A percentile compares a stretch with the other conserved stretches of the same genome.
Evolutionary conservation across 2,888 invertebrate genomes (phyloP).

Genomic region (Glaucopsyche alexis): DNA sequence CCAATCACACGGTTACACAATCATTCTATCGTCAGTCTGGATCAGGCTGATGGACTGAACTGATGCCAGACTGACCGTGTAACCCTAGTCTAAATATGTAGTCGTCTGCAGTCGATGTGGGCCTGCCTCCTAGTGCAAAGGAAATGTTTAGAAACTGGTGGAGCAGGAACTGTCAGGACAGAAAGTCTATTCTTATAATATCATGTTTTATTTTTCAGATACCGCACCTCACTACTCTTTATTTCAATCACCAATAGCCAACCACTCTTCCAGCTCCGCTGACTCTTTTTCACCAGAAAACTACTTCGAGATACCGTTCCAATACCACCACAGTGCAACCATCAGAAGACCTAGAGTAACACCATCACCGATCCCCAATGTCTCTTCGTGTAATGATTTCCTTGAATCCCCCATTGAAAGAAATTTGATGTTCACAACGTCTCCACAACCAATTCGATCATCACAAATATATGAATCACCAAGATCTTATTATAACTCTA

Average conservation of each 20-base stretch:
- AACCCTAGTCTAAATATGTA: no score
- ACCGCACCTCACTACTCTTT: conserved; percentile 37
- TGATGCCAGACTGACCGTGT: no score
- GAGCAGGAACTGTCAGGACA: no score
- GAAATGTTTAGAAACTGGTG: no score
- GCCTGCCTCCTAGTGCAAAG: no score
- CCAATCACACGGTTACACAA: no score
- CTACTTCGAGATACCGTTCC: conserved; percentile 47
- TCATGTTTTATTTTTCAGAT: conserved; percentile 15
- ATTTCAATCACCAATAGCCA: conserved; percentile 46
- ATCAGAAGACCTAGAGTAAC: conserved; percentile 23
- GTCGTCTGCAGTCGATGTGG: no score
- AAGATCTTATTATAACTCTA: neutral
- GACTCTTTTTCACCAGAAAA: conserved; percentile 69
- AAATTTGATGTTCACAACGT: neutral
- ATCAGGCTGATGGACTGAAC: no score
- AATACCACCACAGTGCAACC: neutral
- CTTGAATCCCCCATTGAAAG: neutral
- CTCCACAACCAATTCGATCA: neutral
- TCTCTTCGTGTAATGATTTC: neutral
- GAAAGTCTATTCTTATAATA: no score
- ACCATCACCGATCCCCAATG: conserved; percentile 29
- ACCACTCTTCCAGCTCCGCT: conserved; percentile 62
- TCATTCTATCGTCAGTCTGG: no score
- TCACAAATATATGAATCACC: conserved; percentile 26